phyloP scores from a whole-genome alignment of 2,888 invertebrate genomes.

The Agrenia bidenticulata region DNA sequence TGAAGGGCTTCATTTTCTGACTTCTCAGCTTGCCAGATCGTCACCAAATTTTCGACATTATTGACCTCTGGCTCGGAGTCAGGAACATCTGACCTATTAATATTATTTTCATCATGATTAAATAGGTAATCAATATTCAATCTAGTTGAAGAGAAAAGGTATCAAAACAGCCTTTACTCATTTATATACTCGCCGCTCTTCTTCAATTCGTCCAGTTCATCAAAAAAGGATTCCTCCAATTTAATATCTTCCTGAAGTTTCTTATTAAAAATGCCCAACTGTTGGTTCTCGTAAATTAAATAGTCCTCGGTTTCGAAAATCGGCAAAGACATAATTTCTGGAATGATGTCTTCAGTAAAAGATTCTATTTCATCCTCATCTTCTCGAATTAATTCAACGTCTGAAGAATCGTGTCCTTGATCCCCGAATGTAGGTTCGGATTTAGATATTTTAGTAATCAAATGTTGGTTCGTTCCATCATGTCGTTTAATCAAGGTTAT shows the following conservation, averaged over 20 bases:
- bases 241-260: constrained; percentile 43
- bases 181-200: constrained; percentile 31
- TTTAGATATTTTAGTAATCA: constrained; percentile 19
- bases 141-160: too few species aligned
- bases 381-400: constrained; percentile 33
- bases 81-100: too few species aligned
- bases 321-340: constrained; percentile 45
- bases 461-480: not conserved
- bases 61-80: too few species aligned
- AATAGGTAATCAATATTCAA: too few species aligned
- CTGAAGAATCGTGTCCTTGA: constrained; percentile 22
- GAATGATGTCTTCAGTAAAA: constrained; percentile 35
- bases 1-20: constrained; percentile 50
- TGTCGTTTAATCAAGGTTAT: not conserved
- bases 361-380: constrained; percentile 33
- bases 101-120: too few species aligned
- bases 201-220: constrained; percentile 19
- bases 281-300: constrained; percentile 48
- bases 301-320: constrained; percentile 50
- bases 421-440: constrained; percentile 30
- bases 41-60: constrained; percentile 42
- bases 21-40: constrained; percentile 42
- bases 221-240: constrained; percentile 35
- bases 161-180: too few species aligned
- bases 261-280: constrained; percentile 45